Base-by-base conservation (phyloP, 2,797 vertebrate genomes). In the Cossypha dichroa region DNA sequence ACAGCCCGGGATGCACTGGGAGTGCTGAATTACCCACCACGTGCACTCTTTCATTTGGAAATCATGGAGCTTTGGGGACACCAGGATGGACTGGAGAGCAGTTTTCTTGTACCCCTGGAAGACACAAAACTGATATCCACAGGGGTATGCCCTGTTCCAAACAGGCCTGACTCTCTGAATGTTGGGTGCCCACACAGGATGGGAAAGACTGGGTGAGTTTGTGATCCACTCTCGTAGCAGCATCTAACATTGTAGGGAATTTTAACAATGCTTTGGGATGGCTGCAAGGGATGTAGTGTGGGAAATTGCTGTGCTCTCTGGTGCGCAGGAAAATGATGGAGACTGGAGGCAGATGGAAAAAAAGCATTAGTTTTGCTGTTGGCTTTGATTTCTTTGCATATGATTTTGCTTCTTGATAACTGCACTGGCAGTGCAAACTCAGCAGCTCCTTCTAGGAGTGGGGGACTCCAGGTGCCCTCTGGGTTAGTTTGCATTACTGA, bases 1-100 rank as follows among this genome's bases (percentile, higher is more conserved):
- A 1, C 73, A 33, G 34, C 2, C 2, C 15, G 23, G n/a, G 68
- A 13, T 33, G 38, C 2, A 0, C 0, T 33, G 43, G n/a, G 43
- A 11, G 10, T 36, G 21, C 52, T 70, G 28, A 48, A 29, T 29
- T 40, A 11, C 23, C 5, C 2, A 2, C 21, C 2, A 5, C 1
- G 9, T 5, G 36, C 31, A n/a, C 17, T 70, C 31, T 11, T 81
- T 67, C 69, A 13, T 3, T 0, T 52, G 49, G 62, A 63, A 52
- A 60, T 41, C 28, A 2, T 1, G 5, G 15, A 17, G 36, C 9
- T n/a, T n/a, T 68, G 68, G 59, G 46, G 20, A 52, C 41, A 68
- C 20, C 59, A 38, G 58, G 29, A 34, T 55, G 52, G 74, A 5
- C 33, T 33, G 33, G 12, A 18, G 28, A 75, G 15, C 1, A 10